Conservation (phyloP, 1,140 invertebrate genomes). For the Eciton burchellii region DNA sequence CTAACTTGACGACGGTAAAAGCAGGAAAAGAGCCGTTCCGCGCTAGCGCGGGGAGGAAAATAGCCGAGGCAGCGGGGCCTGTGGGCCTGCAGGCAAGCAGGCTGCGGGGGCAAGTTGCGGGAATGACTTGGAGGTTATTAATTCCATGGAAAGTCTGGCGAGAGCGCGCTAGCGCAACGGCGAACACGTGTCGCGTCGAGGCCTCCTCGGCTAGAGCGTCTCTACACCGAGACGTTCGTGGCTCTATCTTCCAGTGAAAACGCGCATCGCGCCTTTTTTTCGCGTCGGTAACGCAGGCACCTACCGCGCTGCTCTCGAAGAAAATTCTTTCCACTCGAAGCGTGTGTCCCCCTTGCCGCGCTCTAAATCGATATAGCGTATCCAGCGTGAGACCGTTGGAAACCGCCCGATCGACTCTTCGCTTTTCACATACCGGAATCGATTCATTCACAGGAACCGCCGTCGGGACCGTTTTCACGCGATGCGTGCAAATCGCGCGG, state of each 20-base stretch:
- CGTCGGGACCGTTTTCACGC: background rate
- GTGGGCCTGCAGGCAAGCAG: no score
- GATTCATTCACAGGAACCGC: background rate
- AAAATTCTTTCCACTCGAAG: slow-evolving; percentile 44
- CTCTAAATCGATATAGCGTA: background rate
- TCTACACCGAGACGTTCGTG: slow-evolving; percentile 71
- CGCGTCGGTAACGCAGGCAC: slow-evolving; percentile 74
- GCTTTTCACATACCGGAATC: background rate
- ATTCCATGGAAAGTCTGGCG: background rate
- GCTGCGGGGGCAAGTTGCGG: no score
- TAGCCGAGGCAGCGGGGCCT: no score
- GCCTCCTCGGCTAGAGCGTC: slow-evolving; percentile 31
- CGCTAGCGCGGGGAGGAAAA: no score
- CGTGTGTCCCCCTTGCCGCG: background rate
- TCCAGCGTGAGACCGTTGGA: background rate
- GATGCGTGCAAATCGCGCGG: background rate
- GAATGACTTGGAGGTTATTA: background rate
- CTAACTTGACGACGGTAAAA: background rate
- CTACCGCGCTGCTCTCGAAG: slow-evolving; percentile 34
- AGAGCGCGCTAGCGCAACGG: no score
- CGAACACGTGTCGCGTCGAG: slow-evolving; percentile 15
- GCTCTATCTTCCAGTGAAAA: slow-evolving; percentile 81
- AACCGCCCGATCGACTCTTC: background rate
- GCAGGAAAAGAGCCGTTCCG: no score
- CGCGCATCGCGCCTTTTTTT: slow-evolving; percentile 64